Evolutionary conservation across 1,140 invertebrate species (phyloP).

Genomic region (Hormaphis cornu): DNA sequence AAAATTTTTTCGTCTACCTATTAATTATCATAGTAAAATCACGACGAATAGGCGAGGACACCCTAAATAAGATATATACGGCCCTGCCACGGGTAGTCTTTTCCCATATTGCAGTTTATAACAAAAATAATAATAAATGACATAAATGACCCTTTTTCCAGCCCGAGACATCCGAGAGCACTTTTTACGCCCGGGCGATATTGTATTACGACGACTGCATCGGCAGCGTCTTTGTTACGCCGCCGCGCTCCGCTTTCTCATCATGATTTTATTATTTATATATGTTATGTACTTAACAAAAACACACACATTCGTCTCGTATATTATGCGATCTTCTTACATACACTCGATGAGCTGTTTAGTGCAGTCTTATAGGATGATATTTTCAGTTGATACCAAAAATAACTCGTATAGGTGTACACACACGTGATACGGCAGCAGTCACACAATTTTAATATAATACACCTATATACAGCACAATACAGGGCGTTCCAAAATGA

Average conservation of each 20-base stretch:
- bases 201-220: background rate
- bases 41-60: no score
- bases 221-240: background rate
- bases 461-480: no score
- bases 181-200: conserved; percentile 6
- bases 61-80: no score
- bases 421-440: background rate
- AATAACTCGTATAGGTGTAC: background rate
- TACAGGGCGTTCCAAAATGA: no score
- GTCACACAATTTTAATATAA: no score
- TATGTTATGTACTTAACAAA: background rate
- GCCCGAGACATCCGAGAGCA: conserved; percentile 1
- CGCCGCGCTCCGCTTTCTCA: background rate
- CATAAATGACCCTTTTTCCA: conserved; percentile 9
- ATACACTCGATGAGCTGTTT: background rate
- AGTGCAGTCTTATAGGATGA: background rate
- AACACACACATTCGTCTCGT: background rate
- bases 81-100: no score
- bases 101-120: no score
- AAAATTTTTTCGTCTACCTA: no score
- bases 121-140: no score
- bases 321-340: no score
- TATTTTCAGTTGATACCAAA: background rate
- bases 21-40: no score
- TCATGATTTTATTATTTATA: no score